Conservation (phyloP, 2,113 vertebrate species). For the Syrrhaptes paradoxus region DNA sequence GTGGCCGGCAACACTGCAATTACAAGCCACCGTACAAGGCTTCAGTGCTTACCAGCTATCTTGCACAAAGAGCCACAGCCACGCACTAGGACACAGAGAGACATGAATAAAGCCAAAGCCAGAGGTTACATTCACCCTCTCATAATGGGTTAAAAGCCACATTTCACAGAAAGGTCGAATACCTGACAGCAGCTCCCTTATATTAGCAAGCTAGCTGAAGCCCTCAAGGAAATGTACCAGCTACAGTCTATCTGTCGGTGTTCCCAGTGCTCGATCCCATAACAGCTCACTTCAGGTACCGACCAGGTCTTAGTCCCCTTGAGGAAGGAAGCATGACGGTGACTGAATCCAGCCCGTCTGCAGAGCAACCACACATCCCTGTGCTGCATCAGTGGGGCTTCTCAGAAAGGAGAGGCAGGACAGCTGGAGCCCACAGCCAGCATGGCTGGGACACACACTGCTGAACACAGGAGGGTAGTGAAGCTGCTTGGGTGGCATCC, state of each 20-base stretch:
- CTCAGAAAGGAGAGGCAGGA: background rate
- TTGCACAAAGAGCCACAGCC: background rate
- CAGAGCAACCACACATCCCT: background rate
- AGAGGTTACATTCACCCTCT: background rate
- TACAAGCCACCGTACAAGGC: background rate
- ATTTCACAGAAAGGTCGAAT: background rate
- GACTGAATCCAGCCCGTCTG: background rate
- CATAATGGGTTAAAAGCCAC: background rate
- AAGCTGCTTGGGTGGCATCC: background rate
- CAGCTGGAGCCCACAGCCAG: background rate
- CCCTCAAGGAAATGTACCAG: background rate
- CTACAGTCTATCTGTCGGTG: background rate
- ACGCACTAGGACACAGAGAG: background rate
- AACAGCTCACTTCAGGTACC: background rate
- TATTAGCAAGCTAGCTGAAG: background rate
- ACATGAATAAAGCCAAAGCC: background rate
- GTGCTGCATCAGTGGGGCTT: background rate
- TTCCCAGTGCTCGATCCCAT: background rate
- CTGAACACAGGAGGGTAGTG: fast-evolving
- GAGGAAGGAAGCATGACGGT: background rate
- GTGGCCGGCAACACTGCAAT: constrained; percentile 1
- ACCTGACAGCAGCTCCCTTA: background rate
- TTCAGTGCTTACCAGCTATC: background rate
- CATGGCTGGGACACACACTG: fast-evolving
- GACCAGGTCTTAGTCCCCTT: background rate